Conservation (phyloP, 2,113 vertebrate genomes). For the Seriola quinqueradiata region DNA sequence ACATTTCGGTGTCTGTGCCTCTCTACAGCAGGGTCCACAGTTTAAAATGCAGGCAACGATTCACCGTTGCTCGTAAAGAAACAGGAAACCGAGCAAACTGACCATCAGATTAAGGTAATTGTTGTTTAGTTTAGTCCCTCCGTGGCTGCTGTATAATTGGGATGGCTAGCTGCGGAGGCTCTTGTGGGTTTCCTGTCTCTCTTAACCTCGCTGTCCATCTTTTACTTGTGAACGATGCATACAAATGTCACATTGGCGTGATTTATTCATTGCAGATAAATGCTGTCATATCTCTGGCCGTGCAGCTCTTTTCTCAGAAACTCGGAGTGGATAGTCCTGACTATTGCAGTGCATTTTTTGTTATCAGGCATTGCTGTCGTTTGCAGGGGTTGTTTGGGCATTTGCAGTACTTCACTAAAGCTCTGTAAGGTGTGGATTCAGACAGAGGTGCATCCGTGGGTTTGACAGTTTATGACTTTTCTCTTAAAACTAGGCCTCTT, state of each 20-base stretch:
- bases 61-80: constrained; percentile 13
- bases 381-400: constrained; percentile 1
- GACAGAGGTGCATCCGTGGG: not conserved
- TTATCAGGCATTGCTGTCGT: not conserved
- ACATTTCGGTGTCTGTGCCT: not conserved
- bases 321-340: not conserved
- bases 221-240: not conserved
- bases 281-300: not conserved
- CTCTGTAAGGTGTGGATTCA: constrained; percentile 42
- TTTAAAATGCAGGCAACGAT: constrained; percentile 2
- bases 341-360: not conserved
- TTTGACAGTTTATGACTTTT: constrained; percentile 12
- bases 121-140: constrained; percentile 55
- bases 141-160: constrained; percentile 47
- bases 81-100: constrained; percentile 62
- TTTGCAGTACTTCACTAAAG: constrained; percentile 16
- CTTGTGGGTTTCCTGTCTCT: constrained; percentile 46
- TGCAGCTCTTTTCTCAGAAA: not conserved
- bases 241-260: not conserved
- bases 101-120: constrained; percentile 67
- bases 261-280: constrained; percentile 1
- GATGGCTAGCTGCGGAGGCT: constrained; percentile 51
- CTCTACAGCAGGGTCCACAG: not conserved
- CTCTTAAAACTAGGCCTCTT: not conserved
- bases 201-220: constrained; percentile 11